phyloP scores from a whole-genome alignment of 2,113 vertebrate genomes.

The Sarotherodon lohbergeri region DNA sequence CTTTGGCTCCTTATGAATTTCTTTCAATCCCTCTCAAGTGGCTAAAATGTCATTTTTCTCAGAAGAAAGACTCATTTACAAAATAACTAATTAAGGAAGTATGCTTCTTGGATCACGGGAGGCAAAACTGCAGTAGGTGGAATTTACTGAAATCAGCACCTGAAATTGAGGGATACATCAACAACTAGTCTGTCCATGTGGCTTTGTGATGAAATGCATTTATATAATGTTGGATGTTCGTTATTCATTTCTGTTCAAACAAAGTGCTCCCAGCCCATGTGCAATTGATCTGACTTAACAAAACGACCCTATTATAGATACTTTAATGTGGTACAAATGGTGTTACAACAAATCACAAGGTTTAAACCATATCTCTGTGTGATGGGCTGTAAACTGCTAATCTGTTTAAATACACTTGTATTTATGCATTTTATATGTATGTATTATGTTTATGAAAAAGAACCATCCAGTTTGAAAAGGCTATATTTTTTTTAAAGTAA shows the following conservation, averaged over 20 bases:
- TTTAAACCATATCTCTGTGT: background rate
- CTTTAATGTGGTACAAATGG: background rate
- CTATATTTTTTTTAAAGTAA: background rate
- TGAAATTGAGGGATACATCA: background rate
- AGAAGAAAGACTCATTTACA: background rate
- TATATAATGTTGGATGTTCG: background rate
- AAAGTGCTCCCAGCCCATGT: background rate
- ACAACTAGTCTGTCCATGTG: background rate
- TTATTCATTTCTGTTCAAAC: background rate
- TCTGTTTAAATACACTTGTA: background rate
- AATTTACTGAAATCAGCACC: background rate
- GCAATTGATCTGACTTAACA: background rate
- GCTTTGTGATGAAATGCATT: background rate
- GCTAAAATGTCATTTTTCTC: background rate
- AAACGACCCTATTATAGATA: background rate
- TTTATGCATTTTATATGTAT: background rate
- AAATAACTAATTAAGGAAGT: background rate
- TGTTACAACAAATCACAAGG: background rate
- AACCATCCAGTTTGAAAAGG: background rate
- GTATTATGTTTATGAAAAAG: background rate
- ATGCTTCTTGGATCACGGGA: background rate
- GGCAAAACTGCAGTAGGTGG: background rate
- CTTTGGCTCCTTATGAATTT: constrained; percentile 1
- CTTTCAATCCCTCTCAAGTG: background rate
- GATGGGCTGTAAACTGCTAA: background rate